Percentiles rank a stretch among this genome's conserved stretches.
Conservation (phyloP, 2,888 invertebrate genomes). For the Crocallis elinguaria region DNA sequence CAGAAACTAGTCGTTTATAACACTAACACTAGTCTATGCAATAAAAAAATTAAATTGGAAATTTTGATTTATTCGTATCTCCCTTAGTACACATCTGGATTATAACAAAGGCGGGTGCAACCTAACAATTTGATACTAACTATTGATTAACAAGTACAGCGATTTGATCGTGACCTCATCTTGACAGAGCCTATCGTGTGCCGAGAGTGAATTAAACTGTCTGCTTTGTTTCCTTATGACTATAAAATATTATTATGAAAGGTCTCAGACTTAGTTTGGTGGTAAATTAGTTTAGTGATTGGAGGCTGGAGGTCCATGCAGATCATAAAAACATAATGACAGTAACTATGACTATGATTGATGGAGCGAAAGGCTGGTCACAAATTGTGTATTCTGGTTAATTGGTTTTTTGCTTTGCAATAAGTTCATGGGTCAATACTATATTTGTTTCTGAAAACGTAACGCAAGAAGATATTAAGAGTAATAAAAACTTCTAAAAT, state of each 20-base stretch:
- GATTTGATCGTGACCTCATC: conserved; percentile 54
- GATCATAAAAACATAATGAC: conserved; percentile 1
- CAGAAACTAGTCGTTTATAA: no score
- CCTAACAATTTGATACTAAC: conserved; percentile 47
- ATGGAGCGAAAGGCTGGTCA: not conserved
- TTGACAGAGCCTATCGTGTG: conserved; percentile 39
- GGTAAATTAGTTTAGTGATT: conserved; percentile 15
- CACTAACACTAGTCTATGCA: no score
- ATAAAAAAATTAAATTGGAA: no score
- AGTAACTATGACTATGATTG: not conserved
- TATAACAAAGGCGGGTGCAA: conserved; percentile 47
- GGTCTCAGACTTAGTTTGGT: conserved; percentile 21
- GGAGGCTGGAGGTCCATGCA: conserved; percentile 6
- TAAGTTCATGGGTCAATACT: no score
- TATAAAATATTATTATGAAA: conserved; percentile 6
- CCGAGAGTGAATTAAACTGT: conserved; percentile 39
- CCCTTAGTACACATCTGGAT: conserved; percentile 23
- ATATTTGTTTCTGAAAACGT: no score
- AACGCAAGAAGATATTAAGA: no score
- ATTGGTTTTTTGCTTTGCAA: not conserved
- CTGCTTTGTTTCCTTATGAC: conserved; percentile 44
- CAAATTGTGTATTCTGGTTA: not conserved
- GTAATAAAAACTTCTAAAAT: no score
- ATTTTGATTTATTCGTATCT: no score
- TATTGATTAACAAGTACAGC: conserved; percentile 50